Base-by-base conservation (phyloP, 2,113 vertebrate species). In the Spea bombifrons region DNA sequence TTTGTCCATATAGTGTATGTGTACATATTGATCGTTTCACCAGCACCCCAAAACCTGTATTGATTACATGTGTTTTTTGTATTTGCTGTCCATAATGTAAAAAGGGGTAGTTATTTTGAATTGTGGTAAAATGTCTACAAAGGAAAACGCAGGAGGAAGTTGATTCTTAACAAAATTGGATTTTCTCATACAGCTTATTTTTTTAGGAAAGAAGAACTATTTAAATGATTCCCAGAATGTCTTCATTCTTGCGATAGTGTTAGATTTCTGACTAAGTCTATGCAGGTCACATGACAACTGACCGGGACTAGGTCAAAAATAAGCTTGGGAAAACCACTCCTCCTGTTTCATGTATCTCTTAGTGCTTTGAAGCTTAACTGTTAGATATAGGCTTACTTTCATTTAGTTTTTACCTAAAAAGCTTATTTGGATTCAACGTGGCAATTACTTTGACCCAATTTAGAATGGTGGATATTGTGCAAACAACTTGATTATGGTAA, bases 281-380 rank as follows among this genome's bases (percentile, higher is more conserved):
- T 82, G 73, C 71, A 71, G 86, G 81, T 90, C 86, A 81, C 82
- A 82, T 71, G 84, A 83, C 73, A 83, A 80, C 84, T 84, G n/a
- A 84, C 81, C 66, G 82, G 86, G 81, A 49, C 82, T 30, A 66
- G 86, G 85, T 89, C 86, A 87, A 89, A 87, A 84, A 84, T 80
- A 85, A 84, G 81, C 88, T 90, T 90, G 89, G 89, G 84, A 89
- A 90, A 86, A 87, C 86, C 86, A 85, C 84, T 89, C 83, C 84
- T 86, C 80, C 83, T 50, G 78, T 84, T 85, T 71, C 67, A 8
- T 79, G 43, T 1, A 0, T 82, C 82, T 73, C 64, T 0, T 0
- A 0, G 66, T 75, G 63, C 81, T 88, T 87, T 89, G 83, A 87
- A 86, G 83, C 79, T 87, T 88, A 85, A 84, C 76, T 84, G 83